These are phyloP conservation scores for Rachycentron canadum DNA, from an alignment of 2,797 vertebrate genomes.

Conservation along the genomic window DNA sequence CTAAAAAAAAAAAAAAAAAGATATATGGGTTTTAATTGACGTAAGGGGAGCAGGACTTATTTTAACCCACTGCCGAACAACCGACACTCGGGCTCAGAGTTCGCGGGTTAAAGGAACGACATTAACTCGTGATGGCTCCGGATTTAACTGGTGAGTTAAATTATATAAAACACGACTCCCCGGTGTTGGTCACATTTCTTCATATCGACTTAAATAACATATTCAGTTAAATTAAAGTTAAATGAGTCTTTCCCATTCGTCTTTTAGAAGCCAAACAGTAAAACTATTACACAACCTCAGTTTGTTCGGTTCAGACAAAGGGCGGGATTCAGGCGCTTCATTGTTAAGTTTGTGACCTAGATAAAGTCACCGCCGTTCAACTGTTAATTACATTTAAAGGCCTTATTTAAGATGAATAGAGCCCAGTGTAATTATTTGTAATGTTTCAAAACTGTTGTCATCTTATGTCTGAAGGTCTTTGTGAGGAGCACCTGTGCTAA, in stretches of 20 bases:
- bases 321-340: too few species aligned
- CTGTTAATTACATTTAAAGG: background rate
- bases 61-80: background rate
- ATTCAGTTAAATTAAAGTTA: too few species aligned
- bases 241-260: too few species aligned
- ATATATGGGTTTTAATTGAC: background rate
- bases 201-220: background rate
- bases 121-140: constrained; percentile 26
- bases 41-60: accelerated
- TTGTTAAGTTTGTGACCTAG: background rate
- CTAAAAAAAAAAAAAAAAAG: too few species aligned
- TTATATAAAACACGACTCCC: background rate
- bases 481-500: too few species aligned
- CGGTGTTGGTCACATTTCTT: background rate
- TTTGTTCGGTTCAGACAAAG: too few species aligned
- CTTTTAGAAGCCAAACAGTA: too few species aligned
- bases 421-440: accelerated
- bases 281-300: too few species aligned
- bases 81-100: background rate
- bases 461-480: too few species aligned
- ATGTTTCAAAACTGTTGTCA: background rate
- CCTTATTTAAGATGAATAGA: background rate
- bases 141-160: constrained; percentile 38
- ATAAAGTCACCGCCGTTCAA: background rate
- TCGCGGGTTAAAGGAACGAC: background rate